Percentiles rank a stretch among this genome's conserved stretches.
These are phyloP conservation scores for Lucinisca nassula DNA, from an alignment of 2,888 invertebrate species.

Conservation along the genomic window DNA sequence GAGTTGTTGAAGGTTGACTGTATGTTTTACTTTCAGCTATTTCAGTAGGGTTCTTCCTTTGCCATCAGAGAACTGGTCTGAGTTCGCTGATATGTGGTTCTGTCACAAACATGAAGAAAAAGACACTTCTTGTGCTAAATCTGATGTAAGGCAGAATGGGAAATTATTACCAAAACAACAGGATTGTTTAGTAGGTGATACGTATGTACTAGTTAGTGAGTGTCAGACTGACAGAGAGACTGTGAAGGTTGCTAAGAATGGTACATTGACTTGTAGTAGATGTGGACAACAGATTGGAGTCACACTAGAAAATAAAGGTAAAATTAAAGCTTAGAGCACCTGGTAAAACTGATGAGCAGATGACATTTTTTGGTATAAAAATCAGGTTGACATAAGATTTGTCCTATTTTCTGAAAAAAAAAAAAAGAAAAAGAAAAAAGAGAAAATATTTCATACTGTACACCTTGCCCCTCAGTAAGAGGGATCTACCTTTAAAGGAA, in stretches of 20 bases:
- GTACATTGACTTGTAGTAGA: slow-evolving; percentile 70
- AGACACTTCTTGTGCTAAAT: neutral
- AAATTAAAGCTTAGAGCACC: too few relatives aligned
- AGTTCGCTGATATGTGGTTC: slow-evolving; percentile 84
- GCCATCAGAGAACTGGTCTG: slow-evolving; percentile 84
- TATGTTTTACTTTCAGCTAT: slow-evolving; percentile 75
- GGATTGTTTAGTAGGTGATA: slow-evolving; percentile 82
- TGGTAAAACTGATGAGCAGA: too few relatives aligned
- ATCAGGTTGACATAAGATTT: too few relatives aligned
- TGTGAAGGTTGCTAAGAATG: slow-evolving; percentile 59
- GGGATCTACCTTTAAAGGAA: too few relatives aligned
- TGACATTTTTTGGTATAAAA: too few relatives aligned
- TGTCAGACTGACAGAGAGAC: slow-evolving; percentile 59
- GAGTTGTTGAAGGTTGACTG: too few relatives aligned
- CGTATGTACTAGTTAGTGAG: slow-evolving; percentile 75
- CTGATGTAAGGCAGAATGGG: neutral
- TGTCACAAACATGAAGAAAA: slow-evolving; percentile 78
- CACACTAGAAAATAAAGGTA: slow-evolving; percentile 29
- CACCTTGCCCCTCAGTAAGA: too few relatives aligned
- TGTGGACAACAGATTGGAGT: slow-evolving; percentile 78
- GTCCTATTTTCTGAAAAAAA: too few relatives aligned
- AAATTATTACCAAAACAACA: slow-evolving; percentile 68
- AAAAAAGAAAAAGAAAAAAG: too few relatives aligned
- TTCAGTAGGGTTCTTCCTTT: slow-evolving; percentile 80
- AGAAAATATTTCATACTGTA: too few relatives aligned